Evolutionary conservation across 2,888 invertebrate genomes (phyloP), one percentile per base, ranked within the genome.

Genomic region (Tetramorium bicarinatum): DNA sequence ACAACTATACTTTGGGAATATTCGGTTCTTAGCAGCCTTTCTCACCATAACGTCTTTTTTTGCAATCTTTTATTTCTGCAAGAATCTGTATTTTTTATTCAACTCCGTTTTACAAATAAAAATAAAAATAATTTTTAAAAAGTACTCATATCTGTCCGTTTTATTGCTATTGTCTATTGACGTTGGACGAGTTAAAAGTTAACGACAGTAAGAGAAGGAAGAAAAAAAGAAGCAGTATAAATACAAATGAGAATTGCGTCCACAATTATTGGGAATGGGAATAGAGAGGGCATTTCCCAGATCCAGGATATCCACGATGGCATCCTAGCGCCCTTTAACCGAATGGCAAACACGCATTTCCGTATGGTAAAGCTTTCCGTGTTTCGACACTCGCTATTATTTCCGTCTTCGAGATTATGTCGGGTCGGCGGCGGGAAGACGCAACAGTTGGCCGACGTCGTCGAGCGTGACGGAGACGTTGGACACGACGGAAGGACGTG

Each of bases 391-490:
- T 18, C 34, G 47, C 47, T 80, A 86, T 88, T 89, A 87, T 67
- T 66, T 54, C 34, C 82, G 61, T 84, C 82, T 64, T 87, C 25
- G 62, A 79, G 83, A 87, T 83, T 80, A 75, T 71, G 38, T 64
- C 49, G 61, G 25, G 38, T 84, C 64, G 18, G 79, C 25, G 11
- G 83, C 49, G 85, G 84, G 71, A 91, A 90, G 87, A 89, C 87
- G 93, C 92, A 93, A 93, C 93, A 93, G 93, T 93, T 93, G 93
- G 92, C 82, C 88, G 83, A 86, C 83, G 91, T 88, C 74, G 13
- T 88, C 85, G 56, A 88, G 91, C 92, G 90, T 93, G 85, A 89
- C 92, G 88, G 92, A 93, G 93, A 92, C 90, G 91, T 90, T 93
- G 87, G 81, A 82, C 72, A 84, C 67, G 82, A 77, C 90, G 91